Base-by-base conservation (phyloP, 1,140 invertebrate genomes). In the Frieseomelitta varia region DNA sequence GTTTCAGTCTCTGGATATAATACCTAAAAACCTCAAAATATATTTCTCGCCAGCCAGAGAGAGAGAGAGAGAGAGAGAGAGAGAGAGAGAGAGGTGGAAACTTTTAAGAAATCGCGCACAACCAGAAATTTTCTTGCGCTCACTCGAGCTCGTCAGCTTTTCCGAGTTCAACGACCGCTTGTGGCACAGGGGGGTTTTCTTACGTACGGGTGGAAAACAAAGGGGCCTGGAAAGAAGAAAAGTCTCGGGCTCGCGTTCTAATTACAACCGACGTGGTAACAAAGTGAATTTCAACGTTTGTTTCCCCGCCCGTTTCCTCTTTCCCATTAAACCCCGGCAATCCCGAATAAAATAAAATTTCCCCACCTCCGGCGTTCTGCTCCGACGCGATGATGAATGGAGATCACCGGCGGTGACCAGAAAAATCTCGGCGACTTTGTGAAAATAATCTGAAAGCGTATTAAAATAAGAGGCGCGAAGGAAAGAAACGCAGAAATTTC, bases 261-360 rank as follows among this genome's bases (percentile, higher is more conserved):
- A 86, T 86, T 86, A 86, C 85, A 78, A 77, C 67, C 39, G 75
- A 34, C 80, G 81, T 51, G 74, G 80, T 86, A 84, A 84, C 81
- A 86, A 86, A 86, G 85, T 86, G 74, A 83, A 86, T 86, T 86
- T 79, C 85, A 73, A 73, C 80, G 74, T 86, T 86, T 83, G 75
- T 86, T 74, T 86, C 76, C 51, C 75, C 67, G 51, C 12, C 58
- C 34, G 21, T n/a, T 30, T 55, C 34, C 47, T n/a, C 30, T 63
- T 30, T 63, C 56, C 51, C 81, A 79, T 79, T 61, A 74, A n/a
- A 78, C 53, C 67, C 4, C 74, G 55, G 19, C 75, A 78, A 79
- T 84, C 76, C 24, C 21, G 55, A 79, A 79, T 79, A 63, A 79
- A 79, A 63, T 68, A 82, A 82, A 47, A n/a, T n/a, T n/a, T 10